A percentile compares a stretch with the other conserved stretches of the same genome.
phyloP scores from a whole-genome alignment of 2,888 invertebrate species.

The Acrocyrtus sp. region DNA sequence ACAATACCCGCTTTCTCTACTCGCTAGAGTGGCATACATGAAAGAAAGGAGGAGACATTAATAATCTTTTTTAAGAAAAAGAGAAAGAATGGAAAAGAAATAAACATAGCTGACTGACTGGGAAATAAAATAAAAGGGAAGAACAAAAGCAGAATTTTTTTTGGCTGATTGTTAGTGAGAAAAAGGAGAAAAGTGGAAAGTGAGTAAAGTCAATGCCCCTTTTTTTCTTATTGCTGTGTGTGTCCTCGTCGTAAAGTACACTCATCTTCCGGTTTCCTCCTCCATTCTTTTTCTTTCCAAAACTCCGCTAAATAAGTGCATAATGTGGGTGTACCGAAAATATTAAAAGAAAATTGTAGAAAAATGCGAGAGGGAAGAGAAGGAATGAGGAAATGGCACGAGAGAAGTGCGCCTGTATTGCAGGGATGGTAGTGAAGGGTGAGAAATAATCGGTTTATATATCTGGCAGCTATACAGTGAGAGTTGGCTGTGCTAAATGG shows the following conservation, averaged over 20 bases:
- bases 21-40: background rate
- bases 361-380: background rate
- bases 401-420: no score
- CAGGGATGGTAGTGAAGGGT: background rate
- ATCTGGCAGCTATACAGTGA: background rate
- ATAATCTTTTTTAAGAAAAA: background rate
- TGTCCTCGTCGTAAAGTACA: slow-evolving; percentile 7
- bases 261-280: slow-evolving; percentile 2
- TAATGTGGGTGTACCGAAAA: no score
- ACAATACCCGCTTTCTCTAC: background rate
- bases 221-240: background rate
- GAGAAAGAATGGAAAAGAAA: background rate
- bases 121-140: background rate
- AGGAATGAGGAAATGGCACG: background rate
- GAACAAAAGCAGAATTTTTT: slow-evolving; percentile 4
- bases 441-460: background rate
- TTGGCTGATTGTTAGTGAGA: background rate
- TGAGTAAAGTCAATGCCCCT: slow-evolving; percentile 6
- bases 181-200: background rate
- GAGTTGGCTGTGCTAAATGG: background rate
- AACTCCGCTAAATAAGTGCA: background rate
- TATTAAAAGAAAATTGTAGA: no score
- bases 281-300: background rate
- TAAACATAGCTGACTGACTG: slow-evolving; percentile 1
- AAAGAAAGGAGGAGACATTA: background rate